Conservation (phyloP, 2,888 invertebrate genomes). For the Gymnosoma rotundatum region DNA sequence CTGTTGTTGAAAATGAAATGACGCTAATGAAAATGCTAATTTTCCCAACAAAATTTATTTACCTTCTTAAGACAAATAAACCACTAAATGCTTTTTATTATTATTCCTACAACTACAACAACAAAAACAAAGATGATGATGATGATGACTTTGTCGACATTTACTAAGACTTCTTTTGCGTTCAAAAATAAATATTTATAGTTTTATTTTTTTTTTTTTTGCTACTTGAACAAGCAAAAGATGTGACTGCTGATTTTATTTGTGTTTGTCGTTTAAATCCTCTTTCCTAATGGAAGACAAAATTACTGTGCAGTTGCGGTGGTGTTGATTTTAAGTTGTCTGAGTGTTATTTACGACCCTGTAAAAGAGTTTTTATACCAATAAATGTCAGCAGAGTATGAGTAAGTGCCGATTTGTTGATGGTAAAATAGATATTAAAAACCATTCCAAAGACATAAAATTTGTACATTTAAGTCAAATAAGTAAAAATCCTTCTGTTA, state of each 20-base stretch:
- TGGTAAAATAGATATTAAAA: conserved; percentile 58
- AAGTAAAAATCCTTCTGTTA: not conserved
- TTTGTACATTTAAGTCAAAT: conserved; percentile 2
- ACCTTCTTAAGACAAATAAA: conserved; percentile 68
- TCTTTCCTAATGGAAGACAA: conserved; percentile 48
- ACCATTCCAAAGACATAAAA: conserved; percentile 63
- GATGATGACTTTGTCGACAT: conserved; percentile 9
- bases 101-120: conserved; percentile 39
- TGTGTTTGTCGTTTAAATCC: conserved; percentile 46
- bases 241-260: conserved; percentile 30
- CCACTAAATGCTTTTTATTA: conserved; percentile 64
- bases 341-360: conserved; percentile 46
- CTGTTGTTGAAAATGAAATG: conserved; percentile 55
- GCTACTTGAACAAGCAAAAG: not conserved
- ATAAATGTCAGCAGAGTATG: conserved; percentile 39
- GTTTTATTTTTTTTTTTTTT: not conserved
- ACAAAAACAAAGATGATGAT: not conserved
- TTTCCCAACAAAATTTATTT: conserved; percentile 64
- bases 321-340: conserved; percentile 63
- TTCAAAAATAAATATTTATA: conserved; percentile 34
- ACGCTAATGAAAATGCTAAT: conserved; percentile 69
- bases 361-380: conserved; percentile 39
- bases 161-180: conserved; percentile 5
- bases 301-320: conserved; percentile 34
- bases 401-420: conserved; percentile 33